phyloP scores from a whole-genome alignment of 2,113 vertebrate species.

The Rhegmatorhina hoffmannsi region DNA sequence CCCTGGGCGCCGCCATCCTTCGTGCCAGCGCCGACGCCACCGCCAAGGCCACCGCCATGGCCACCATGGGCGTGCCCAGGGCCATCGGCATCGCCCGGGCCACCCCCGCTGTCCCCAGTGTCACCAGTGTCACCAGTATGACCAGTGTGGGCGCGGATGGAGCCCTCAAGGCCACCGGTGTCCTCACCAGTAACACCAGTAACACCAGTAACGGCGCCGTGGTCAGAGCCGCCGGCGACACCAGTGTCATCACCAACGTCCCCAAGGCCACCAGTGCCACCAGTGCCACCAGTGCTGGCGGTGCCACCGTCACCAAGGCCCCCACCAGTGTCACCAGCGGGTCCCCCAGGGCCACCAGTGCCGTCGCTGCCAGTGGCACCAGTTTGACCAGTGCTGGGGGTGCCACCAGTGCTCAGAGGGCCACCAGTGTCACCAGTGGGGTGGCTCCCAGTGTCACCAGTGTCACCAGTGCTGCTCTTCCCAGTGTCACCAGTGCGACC shows the following conservation, averaged over 20 bases:
- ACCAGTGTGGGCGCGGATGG: neutral
- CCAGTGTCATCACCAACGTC: neutral
- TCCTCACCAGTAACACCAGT: neutral
- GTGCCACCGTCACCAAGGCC: rapidly evolving
- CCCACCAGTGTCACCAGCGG: too few relatives aligned
- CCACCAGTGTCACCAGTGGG: neutral
- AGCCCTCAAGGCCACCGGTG: neutral
- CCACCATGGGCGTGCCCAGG: too few relatives aligned
- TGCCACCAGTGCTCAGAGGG: neutral
- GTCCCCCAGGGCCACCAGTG: neutral
- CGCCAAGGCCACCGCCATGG: neutral
- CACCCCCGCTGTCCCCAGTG: neutral
- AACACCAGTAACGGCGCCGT: too few relatives aligned
- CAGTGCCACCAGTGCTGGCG: neutral
- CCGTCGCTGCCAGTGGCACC: neutral
- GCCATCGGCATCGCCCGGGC: neutral
- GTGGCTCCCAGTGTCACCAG: neutral
- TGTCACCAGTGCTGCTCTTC: too few relatives aligned
- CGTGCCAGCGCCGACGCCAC: neutral
- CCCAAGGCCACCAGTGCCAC: neutral
- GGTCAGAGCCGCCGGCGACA: too few relatives aligned
- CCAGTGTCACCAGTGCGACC: neutral
- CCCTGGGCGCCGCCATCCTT: neutral
- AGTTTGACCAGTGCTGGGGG: too few relatives aligned
- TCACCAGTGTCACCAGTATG: neutral